Percentiles rank a stretch among this genome's conserved stretches.
Conservation (phyloP, 2,113 vertebrate genomes). For the Cyprinodon variegatus region DNA sequence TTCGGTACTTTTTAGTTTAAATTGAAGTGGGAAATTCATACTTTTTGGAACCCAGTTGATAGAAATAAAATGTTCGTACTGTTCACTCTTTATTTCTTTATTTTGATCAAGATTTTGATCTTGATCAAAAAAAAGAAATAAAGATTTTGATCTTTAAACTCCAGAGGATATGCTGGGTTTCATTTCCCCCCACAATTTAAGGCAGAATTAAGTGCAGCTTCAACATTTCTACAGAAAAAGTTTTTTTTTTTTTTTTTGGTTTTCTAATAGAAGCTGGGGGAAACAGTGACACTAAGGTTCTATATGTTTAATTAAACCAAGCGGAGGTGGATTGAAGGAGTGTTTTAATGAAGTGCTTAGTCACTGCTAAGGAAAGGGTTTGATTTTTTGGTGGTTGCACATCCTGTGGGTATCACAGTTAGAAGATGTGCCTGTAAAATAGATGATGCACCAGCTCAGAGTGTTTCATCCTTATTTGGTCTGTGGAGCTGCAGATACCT, state of each 20-base stretch:
- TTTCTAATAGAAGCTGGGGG: neutral
- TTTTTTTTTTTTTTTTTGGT: neutral
- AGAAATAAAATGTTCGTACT: neutral
- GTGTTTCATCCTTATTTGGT: neutral
- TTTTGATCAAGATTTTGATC: too few species aligned
- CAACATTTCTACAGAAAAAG: too few species aligned
- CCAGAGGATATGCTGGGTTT: neutral
- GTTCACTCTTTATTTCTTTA: neutral
- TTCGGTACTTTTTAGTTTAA: too few species aligned
- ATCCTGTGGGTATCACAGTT: neutral
- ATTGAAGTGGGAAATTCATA: neutral
- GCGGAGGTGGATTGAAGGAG: neutral
- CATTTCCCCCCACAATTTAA: neutral
- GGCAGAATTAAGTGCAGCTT: neutral
- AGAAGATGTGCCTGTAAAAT: neutral
- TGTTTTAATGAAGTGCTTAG: neutral
- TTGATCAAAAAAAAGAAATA: too few species aligned
- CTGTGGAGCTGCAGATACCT: conserved; percentile 7
- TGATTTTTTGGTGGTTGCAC: neutral
- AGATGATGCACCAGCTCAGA: neutral
- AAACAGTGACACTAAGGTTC: neutral
- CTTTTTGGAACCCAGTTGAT: neutral
- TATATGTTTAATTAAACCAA: neutral
- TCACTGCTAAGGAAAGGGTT: neutral
- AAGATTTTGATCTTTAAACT: neutral